Conservation (phyloP, 2,113 vertebrate genomes). For the Toxotes jaculatrix region DNA sequence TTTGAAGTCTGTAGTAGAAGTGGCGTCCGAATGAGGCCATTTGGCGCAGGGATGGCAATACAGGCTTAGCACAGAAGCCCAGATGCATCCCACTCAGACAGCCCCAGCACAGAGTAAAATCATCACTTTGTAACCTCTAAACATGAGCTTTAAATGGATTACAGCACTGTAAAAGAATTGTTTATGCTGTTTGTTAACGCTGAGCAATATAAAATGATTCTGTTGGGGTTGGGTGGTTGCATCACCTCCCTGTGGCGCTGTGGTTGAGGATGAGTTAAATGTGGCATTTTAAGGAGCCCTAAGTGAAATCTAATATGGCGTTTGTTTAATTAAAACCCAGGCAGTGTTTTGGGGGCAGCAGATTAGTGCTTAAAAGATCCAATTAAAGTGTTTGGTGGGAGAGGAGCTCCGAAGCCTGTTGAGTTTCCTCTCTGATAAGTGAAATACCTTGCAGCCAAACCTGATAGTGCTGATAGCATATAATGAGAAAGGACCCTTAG, state of each 20-base stretch:
- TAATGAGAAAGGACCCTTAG: conserved; percentile 63
- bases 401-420: conserved; percentile 46
- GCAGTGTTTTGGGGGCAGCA: conserved; percentile 58
- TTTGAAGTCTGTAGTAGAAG: conserved; percentile 36
- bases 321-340: conserved; percentile 71
- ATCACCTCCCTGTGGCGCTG: neutral
- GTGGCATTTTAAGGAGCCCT: conserved; percentile 48
- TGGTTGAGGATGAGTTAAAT: conserved; percentile 50
- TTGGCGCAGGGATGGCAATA: neutral
- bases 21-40: conserved; percentile 37
- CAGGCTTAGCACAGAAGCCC: neutral
- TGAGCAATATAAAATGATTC: neutral
- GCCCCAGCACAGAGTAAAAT: neutral
- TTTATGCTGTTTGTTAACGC: neutral
- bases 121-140: conserved; percentile 1
- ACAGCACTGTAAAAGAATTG: neutral
- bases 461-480: conserved; percentile 62
- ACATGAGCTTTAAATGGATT: conserved; percentile 2
- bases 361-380: conserved; percentile 71
- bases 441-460: conserved; percentile 66
- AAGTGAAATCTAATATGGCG: conserved; percentile 59
- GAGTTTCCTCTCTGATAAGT: conserved; percentile 57
- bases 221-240: neutral
- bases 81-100: conserved; percentile 4
- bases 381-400: conserved; percentile 74